Evolutionary conservation across 2,888 invertebrate species (phyloP).

Genomic region (Dugesia japonica): DNA sequence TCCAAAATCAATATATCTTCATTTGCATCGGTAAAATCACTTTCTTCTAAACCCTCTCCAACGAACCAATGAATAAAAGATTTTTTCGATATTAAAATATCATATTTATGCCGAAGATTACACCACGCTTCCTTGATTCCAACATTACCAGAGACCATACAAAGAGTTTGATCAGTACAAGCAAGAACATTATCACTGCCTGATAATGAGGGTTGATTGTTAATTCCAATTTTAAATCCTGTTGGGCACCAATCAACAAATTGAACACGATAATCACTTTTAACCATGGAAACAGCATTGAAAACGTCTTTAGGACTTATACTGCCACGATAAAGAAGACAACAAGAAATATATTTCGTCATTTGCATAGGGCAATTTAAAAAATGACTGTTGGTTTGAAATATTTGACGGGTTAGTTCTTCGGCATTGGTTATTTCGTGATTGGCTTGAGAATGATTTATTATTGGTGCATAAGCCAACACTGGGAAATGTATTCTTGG

Average conservation of each 20-base stretch:
- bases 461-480: conserved; percentile 28
- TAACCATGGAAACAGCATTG: conserved; percentile 30
- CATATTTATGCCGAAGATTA: conserved; percentile 57
- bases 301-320: conserved; percentile 27
- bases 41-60: conserved; percentile 62
- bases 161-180: conserved; percentile 61
- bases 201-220: conserved; percentile 25
- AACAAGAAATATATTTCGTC: conserved; percentile 33
- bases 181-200: conserved; percentile 51
- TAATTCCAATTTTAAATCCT: conserved; percentile 33
- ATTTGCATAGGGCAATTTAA: conserved; percentile 31
- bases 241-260: conserved; percentile 35
- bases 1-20: conserved; percentile 57
- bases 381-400: conserved; percentile 28
- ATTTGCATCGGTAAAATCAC: conserved; percentile 72
- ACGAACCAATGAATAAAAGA: conserved; percentile 75
- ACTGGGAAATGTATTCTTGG: conserved; percentile 31
- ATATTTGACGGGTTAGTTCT: background rate
- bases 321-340: conserved; percentile 32
- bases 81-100: conserved; percentile 61
- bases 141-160: conserved; percentile 76
- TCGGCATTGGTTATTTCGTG: background rate
- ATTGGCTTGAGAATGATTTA: background rate
- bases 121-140: conserved; percentile 75
- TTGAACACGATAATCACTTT: conserved; percentile 28